Evolutionary conservation across 2,113 vertebrate genomes (phyloP).

Genomic region (Leucopternis melanops): DNA sequence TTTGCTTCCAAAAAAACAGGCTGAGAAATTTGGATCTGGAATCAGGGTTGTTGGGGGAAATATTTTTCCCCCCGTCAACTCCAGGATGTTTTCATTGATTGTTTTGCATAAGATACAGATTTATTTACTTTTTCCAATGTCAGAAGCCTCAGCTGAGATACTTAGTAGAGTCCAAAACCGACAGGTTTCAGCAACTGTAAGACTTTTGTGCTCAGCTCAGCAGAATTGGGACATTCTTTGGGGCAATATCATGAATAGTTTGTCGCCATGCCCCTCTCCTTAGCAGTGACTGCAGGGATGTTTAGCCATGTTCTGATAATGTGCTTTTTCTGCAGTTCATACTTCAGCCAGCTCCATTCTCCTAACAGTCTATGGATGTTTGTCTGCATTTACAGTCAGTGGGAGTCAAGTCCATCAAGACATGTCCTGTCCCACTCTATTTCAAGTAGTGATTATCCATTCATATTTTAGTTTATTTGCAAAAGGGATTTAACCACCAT

Average conservation of each 20-base stretch:
- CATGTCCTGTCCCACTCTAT: background rate
- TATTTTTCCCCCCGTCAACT: background rate
- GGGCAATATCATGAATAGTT: background rate
- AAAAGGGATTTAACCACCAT: background rate
- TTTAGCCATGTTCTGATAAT: background rate
- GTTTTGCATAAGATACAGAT: background rate
- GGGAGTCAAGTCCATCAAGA: background rate
- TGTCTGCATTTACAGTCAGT: background rate
- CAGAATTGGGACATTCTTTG: background rate
- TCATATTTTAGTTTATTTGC: background rate
- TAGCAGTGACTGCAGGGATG: background rate
- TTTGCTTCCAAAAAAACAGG: background rate
- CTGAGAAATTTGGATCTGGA: background rate
- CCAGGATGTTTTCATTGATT: background rate
- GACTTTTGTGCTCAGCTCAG: background rate
- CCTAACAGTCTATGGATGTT: background rate
- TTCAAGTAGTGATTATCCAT: slow-evolving; percentile 8
- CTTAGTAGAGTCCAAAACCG: background rate
- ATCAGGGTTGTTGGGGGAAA: background rate
- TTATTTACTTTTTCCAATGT: background rate
- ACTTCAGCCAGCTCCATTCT: background rate
- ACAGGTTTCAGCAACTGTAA: background rate
- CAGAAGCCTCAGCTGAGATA: background rate
- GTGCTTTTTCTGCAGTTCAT: background rate
- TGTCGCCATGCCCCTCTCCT: background rate